These are phyloP conservation scores for Onychorhynchus coronatus DNA, from an alignment of 2,113 vertebrate species.

Conservation along the genomic window DNA sequence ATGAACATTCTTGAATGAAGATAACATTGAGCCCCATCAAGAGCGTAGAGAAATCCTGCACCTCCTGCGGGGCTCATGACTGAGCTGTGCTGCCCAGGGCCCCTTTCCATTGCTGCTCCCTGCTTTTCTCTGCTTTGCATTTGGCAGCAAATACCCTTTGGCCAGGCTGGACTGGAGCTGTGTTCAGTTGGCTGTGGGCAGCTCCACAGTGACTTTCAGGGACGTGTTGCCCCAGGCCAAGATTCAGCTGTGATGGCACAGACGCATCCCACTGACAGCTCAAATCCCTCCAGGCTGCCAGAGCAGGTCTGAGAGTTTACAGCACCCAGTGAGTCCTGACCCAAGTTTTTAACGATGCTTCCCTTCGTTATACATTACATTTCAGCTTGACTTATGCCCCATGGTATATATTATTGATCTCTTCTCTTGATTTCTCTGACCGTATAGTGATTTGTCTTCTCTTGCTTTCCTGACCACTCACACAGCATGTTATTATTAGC, in stretches of 20 bases:
- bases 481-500: not conserved
- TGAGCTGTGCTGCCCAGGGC: not conserved
- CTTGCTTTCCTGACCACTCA: not conserved
- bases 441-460: not conserved
- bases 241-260: not conserved
- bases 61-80: fast-evolving
- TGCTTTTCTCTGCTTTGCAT: not conserved
- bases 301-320: not conserved
- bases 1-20: not conserved
- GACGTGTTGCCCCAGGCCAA: fast-evolving
- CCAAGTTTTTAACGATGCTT: not conserved
- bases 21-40: not conserved
- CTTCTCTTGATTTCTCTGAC: not conserved
- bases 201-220: not conserved
- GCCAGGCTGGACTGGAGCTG: not conserved
- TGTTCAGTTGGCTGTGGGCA: not conserved
- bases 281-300: not conserved
- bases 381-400: not conserved
- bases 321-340: not conserved
- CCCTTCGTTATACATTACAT: not conserved
- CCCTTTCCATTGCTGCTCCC: not conserved
- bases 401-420: not conserved
- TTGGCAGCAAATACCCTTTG: not conserved
- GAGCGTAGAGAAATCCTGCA: not conserved
- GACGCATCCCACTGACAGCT: fast-evolving